Evolutionary conservation across 2,113 vertebrate species (phyloP).

Genomic region (Stigmatopora nigra): DNA sequence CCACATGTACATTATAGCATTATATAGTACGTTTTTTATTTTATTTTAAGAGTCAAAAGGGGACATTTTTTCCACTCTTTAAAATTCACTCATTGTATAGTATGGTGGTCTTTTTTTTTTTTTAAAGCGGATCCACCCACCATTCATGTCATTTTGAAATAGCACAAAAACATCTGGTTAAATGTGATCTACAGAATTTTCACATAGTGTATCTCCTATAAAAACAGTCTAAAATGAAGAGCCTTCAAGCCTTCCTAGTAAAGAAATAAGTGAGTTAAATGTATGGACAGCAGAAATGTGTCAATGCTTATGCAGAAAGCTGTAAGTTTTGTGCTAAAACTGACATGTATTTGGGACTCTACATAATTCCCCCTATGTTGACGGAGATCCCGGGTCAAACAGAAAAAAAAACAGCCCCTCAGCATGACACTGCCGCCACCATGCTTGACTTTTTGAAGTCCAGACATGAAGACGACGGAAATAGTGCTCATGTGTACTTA

Average conservation of each 20-base stretch:
- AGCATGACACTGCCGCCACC: too few species aligned
- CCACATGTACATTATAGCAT: neutral
- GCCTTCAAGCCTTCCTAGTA: neutral
- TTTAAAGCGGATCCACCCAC: neutral
- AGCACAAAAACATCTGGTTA: conserved; percentile 51
- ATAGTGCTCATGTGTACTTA: too few species aligned
- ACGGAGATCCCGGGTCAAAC: too few species aligned
- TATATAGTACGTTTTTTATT: neutral
- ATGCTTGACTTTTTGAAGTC: too few species aligned
- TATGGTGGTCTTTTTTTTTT: neutral
- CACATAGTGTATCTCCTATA: conserved; percentile 37
- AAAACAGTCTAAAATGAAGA: conserved; percentile 23
- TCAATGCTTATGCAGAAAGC: too few species aligned
- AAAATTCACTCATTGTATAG: neutral
- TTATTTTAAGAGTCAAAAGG: neutral
- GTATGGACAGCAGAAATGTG: too few species aligned
- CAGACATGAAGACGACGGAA: too few species aligned
- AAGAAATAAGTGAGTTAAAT: too few species aligned
- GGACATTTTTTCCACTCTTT: neutral
- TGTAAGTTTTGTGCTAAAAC: too few species aligned
- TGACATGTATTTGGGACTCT: too few species aligned
- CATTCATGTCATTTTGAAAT: conserved; percentile 21
- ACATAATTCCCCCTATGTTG: too few species aligned
- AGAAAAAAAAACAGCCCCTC: too few species aligned
- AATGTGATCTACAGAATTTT: conserved; percentile 39